Evolutionary conservation across 2,113 vertebrate genomes (phyloP).

Genomic region (Pelecanoides urinatrix): DNA sequence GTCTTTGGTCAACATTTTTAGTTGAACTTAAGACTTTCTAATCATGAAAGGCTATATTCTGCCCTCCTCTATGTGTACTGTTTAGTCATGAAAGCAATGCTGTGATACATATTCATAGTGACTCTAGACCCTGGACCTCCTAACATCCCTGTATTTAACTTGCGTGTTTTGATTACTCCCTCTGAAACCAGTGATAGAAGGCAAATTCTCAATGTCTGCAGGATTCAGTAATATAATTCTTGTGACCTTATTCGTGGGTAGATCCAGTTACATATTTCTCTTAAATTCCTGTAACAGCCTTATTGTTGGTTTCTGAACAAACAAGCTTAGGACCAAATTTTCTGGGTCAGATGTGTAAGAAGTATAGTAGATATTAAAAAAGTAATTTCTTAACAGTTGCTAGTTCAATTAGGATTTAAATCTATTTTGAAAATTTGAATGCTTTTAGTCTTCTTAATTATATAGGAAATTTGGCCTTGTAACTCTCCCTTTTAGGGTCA

Average conservation of each 20-base stretch:
- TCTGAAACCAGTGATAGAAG: not conserved
- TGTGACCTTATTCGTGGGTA: not conserved
- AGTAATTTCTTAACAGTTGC: not conserved
- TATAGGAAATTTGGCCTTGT: not conserved
- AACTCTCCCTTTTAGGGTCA: not conserved
- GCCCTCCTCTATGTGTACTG: fast-evolving
- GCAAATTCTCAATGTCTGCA: not conserved
- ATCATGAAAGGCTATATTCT: not conserved
- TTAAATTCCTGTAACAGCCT: not conserved
- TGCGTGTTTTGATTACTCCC: not conserved
- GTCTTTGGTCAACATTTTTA: not conserved
- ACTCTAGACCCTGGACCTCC: not conserved
- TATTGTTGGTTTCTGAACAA: not conserved
- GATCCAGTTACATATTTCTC: not conserved
- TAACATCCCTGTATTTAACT: not conserved
- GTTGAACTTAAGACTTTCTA: not conserved
- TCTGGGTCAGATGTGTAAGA: not conserved
- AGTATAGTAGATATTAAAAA: not conserved
- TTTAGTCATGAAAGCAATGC: not conserved
- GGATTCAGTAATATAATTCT: not conserved
- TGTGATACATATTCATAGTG: not conserved
- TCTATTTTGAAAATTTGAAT: not conserved
- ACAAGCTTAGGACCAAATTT: not conserved
- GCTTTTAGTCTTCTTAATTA: not conserved
- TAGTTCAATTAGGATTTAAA: not conserved